Base-by-base conservation (phyloP, 2,888 invertebrate genomes). In the Drosophila aldrichi region DNA sequence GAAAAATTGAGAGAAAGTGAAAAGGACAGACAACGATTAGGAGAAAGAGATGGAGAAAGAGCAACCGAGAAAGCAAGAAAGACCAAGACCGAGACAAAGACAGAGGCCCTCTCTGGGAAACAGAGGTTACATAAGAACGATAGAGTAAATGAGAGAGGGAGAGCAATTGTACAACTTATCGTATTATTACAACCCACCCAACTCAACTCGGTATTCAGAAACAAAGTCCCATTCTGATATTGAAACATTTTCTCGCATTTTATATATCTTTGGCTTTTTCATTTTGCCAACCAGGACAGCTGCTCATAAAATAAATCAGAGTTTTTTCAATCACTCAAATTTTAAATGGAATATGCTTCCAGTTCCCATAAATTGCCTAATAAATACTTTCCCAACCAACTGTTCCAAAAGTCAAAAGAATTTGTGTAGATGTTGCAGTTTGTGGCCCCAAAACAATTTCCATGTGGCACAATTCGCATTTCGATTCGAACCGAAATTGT, bases 371-470 rank as follows among this genome's bases (percentile, higher is more conserved):
- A 18, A 18, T 6, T 29, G 29, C 7, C 29, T n/a, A 18, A 48
- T 34, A 51, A 36, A 51, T 51, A 51, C 57, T 40, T 40, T 40
- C n/a, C 25, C 2, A 8, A 14, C n/a, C 29, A 38, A 32, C 41
- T 32, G 40, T 40, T 10, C 7, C 12, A 25, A 48, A 54, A 65
- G 38, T 18, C 38, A 9, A 44, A 34, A 62, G 29, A n/a, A 58
- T 73, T 56, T 60, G 57, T 60, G 57, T 3, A n/a, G 44, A 61
- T 62, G 66, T 65, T 70, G 72, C 64, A 74, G 70, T 78, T 77
- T 59, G 65, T 65, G 57, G 51, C 57, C 68, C 61, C 48, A 32
- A 56, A 66, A 66, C 74, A 81, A 81, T 83, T 81, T 64, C 66
- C 72, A 81, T 73, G 71, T 54, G 70, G 22, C 56, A 49, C 55